Percentiles rank a stretch among this genome's conserved stretches.
Evolutionary conservation across 2,113 vertebrate genomes (phyloP).

Genomic region (Thomomys bottae): DNA sequence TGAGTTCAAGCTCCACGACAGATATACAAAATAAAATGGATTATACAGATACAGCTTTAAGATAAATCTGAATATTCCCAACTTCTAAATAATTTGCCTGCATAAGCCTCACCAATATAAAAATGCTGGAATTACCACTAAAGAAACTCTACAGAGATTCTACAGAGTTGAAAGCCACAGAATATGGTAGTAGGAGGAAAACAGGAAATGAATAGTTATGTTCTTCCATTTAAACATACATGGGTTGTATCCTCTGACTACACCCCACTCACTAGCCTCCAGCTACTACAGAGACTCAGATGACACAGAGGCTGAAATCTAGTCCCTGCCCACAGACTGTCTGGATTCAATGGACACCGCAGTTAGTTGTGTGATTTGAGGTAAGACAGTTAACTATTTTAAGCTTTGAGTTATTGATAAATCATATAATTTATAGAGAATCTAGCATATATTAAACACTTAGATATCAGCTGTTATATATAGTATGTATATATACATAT

Average conservation of each 20-base stretch:
- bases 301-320: not conserved
- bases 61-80: not conserved
- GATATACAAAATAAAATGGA: too few species aligned
- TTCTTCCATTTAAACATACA: not conserved
- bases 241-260: not conserved
- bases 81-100: not conserved
- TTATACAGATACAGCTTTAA: not conserved
- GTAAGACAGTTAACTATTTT: not conserved
- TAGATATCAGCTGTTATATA: not conserved
- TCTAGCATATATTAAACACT: not conserved
- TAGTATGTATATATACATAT: too few species aligned
- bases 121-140: not conserved
- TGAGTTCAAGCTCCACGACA: too few species aligned
- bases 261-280: not conserved
- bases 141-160: not conserved
- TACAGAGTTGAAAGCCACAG: not conserved
- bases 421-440: not conserved
- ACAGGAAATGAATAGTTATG: not conserved
- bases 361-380: not conserved
- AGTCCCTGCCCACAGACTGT: not conserved
- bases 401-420: not conserved
- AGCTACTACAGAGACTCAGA: not conserved
- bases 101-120: not conserved
- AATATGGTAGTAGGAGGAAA: fast-evolving
- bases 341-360: not conserved